phyloP scores from a whole-genome alignment of 92 coral and sea anemone genomes.

The Isaurus tuberculatus region DNA sequence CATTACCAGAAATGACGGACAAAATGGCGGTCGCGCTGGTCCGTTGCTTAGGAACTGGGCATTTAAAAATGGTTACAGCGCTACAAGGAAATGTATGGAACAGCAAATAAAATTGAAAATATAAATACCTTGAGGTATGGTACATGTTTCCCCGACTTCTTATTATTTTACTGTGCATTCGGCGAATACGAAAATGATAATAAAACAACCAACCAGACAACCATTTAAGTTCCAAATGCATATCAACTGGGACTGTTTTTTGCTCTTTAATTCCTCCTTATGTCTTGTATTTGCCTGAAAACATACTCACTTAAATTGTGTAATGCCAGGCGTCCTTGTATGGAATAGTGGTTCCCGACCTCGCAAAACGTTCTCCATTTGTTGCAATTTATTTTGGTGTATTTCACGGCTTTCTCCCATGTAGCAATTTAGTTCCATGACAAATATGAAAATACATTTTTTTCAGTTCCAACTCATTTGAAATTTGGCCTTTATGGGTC shows the following conservation, averaged over 20 bases:
- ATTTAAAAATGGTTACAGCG: conserved; percentile 2
- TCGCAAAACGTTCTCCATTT: background rate
- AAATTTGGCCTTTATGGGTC: conserved; percentile 22
- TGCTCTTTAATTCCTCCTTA: conserved; percentile 6
- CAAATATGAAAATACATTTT: background rate
- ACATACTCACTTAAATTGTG: conserved; percentile 1
- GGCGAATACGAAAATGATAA: background rate
- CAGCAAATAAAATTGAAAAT: background rate
- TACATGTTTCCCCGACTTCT: conserved; percentile 6
- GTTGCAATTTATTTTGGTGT: conserved; percentile 3
- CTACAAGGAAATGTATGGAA: background rate
- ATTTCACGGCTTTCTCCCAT: conserved; percentile 2
- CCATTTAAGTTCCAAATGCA: conserved; percentile 6
- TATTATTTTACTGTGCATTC: background rate
- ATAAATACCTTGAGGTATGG: conserved; percentile 7
- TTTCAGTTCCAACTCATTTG: conserved; percentile 12
- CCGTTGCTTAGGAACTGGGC: conserved; percentile 2
- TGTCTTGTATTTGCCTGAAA: background rate
- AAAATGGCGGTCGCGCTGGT: background rate
- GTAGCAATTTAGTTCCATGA: background rate
- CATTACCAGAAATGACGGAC: background rate
- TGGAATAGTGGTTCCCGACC: background rate
- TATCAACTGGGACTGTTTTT: conserved; percentile 1
- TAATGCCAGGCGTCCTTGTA: conserved; percentile 3
- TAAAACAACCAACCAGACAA: background rate